phyloP scores from a whole-genome alignment of 1,140 invertebrate genomes.

The Drosophila nikananu region DNA sequence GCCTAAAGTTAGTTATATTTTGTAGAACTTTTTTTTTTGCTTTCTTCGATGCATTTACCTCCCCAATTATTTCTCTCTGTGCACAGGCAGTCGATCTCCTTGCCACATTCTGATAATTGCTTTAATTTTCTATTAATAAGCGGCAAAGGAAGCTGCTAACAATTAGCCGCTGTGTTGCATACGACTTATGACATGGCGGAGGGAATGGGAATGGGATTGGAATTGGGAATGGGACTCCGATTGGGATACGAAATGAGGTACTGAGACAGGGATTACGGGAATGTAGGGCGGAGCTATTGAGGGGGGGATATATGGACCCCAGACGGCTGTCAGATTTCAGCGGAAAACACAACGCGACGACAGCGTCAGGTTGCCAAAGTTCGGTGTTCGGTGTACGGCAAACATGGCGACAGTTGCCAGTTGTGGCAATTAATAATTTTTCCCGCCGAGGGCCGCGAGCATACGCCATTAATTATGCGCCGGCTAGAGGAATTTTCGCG shows the following conservation, averaged over 20 bases:
- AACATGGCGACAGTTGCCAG: constrained; percentile 83
- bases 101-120: constrained; percentile 81
- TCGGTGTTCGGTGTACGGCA: constrained; percentile 45
- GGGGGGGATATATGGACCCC: constrained; percentile 5
- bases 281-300: constrained; percentile 1
- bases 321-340: constrained; percentile 66
- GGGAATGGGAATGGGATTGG: not conserved
- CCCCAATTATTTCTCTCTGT: not conserved
- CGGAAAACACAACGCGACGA: constrained; percentile 72
- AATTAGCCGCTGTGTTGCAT: constrained; percentile 82
- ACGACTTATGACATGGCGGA: constrained; percentile 73
- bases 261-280: constrained; percentile 15
- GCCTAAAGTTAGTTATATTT: too few species aligned
- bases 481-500: constrained; percentile 43
- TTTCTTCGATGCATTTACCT: too few species aligned
- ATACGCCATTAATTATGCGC: constrained; percentile 77
- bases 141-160: constrained; percentile 74
- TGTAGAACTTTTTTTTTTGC: rapidly evolving
- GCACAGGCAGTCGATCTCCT: constrained; percentile 66
- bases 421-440: constrained; percentile 84
- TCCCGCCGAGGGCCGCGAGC: constrained; percentile 48
- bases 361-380: constrained; percentile 70
- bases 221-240: constrained; percentile 3
- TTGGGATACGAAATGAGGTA: constrained; percentile 7
- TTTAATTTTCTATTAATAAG: constrained; percentile 84